A percentile compares a stretch with the other conserved stretches of the same genome.
These are phyloP conservation scores for Hoplias malabaricus DNA, from an alignment of 2,113 vertebrate species.

Conservation along the genomic window DNA sequence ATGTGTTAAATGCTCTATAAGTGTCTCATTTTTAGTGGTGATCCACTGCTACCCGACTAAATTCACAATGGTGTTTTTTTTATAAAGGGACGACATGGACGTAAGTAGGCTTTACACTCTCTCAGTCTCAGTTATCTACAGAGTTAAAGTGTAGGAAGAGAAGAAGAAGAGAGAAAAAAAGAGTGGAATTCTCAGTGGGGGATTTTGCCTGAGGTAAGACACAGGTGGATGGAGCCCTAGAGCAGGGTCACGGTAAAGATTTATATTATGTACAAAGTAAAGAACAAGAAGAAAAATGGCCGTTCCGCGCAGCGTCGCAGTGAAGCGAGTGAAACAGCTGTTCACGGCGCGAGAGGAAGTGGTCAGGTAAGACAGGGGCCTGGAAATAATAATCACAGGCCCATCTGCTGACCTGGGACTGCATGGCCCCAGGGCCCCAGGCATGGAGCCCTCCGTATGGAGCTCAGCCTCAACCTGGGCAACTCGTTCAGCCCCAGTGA, in stretches of 20 bases:
- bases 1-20: no score
- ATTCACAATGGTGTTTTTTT: background rate
- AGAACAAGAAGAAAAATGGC: slow-evolving; percentile 93
- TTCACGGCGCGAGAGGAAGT: slow-evolving; percentile 87
- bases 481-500: slow-evolving; percentile 71
- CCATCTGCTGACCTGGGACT: slow-evolving; percentile 97
- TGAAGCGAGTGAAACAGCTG: slow-evolving; percentile 96
- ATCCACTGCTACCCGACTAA: no score
- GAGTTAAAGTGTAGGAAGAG: slow-evolving; percentile 33
- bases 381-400: slow-evolving; percentile 92
- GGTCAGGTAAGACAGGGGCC: slow-evolving; percentile 88
- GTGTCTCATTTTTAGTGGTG: no score
- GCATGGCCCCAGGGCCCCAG: slow-evolving; percentile 82
- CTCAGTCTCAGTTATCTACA: slow-evolving; percentile 40
- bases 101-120: slow-evolving; percentile 58
- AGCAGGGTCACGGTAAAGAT: slow-evolving; percentile 92
- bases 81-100: background rate
- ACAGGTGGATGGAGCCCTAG: slow-evolving; percentile 91
- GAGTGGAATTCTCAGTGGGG: slow-evolving; percentile 69
- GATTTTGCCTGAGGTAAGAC: slow-evolving; percentile 85
- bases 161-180: slow-evolving; percentile 45
- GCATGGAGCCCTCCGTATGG: slow-evolving; percentile 88
- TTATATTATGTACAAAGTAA: slow-evolving; percentile 90
- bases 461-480: slow-evolving; percentile 76
- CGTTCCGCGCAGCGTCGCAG: slow-evolving; percentile 77